These are phyloP conservation scores for Gandaritis pyraliata DNA, from an alignment of 2,888 invertebrate genomes.

Conservation along the genomic window DNA sequence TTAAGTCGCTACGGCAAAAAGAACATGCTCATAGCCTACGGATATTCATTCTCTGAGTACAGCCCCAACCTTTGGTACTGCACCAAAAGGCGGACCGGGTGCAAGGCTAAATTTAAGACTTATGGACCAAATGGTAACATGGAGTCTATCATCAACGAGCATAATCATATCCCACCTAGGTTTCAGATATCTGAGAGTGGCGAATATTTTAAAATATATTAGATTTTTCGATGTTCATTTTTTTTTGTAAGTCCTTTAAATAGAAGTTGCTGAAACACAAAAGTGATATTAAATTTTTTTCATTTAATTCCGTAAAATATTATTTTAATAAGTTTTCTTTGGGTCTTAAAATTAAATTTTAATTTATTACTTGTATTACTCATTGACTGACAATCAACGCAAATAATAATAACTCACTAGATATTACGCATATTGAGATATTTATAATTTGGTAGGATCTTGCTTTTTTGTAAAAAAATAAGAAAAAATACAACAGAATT, in stretches of 20 bases:
- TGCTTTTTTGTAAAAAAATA: too few species aligned
- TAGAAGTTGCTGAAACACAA: too few species aligned
- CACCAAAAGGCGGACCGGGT: conserved; percentile 55
- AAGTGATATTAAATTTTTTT: too few species aligned
- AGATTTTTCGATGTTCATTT: neutral
- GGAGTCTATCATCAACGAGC: conserved; percentile 45
- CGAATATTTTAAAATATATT: conserved; percentile 47
- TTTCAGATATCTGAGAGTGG: conserved; percentile 49
- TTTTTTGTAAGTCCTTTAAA: too few species aligned
- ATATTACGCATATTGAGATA: too few species aligned
- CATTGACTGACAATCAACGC: neutral
- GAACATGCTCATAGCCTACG: conserved; percentile 38
- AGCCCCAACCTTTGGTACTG: conserved; percentile 61
- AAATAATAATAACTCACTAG: neutral
- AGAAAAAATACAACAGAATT: too few species aligned
- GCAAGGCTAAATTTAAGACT: conserved; percentile 55
- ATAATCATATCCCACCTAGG: conserved; percentile 54
- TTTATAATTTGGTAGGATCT: too few species aligned
- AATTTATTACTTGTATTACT: neutral
- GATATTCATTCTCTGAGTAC: conserved; percentile 60
- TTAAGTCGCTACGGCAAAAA: conserved; percentile 27
- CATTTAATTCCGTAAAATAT: too few species aligned
- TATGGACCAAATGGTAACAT: conserved; percentile 36
- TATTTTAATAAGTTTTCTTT: neutral
- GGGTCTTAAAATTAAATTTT: neutral